Percentiles rank a stretch among this genome's conserved stretches.
Conservation (phyloP, 1,140 invertebrate species). For the Drosophila nasuta region DNA sequence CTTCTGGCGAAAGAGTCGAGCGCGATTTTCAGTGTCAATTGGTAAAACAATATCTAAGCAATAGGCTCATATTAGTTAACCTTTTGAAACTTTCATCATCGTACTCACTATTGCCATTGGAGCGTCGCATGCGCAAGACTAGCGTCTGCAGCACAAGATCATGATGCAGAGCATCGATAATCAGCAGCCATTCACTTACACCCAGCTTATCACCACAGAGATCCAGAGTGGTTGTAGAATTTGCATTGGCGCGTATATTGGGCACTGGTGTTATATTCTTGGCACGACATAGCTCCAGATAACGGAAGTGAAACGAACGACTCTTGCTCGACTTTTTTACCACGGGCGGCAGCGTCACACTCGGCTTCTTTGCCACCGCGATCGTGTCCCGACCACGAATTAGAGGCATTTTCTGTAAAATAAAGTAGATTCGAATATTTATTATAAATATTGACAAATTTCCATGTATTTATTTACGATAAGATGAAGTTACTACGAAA, state of each 20-base stretch:
- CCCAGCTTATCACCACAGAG: conserved; percentile 88
- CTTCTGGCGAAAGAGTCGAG: conserved; percentile 83
- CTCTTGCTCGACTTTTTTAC: conserved; percentile 73
- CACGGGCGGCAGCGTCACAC: conserved; percentile 43
- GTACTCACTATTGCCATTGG: conserved; percentile 68
- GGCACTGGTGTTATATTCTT: conserved; percentile 74
- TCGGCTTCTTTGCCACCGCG: conserved; percentile 28
- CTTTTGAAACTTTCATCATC: neutral
- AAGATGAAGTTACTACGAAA: too few relatives aligned
- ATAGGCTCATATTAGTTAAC: neutral
- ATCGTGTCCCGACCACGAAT: conserved; percentile 29
- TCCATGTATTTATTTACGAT: too few relatives aligned
- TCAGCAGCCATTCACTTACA: conserved; percentile 88
- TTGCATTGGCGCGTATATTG: conserved; percentile 81
- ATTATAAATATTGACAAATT: too few relatives aligned
- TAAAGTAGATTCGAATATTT: neutral
- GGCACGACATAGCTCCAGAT: conserved; percentile 76
- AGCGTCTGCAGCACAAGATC: conserved; percentile 87
- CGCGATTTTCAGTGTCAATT: conserved; percentile 86
- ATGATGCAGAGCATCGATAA: conserved; percentile 87
- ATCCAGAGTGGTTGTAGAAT: conserved; percentile 85
- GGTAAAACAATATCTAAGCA: conserved; percentile 85
- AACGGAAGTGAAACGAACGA: conserved; percentile 79
- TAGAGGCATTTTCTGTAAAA: conserved; percentile 46
- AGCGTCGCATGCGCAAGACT: conserved; percentile 84